Conservation (phyloP, 92 coral and sea anemone species). For the Galaxea fascicularis region DNA sequence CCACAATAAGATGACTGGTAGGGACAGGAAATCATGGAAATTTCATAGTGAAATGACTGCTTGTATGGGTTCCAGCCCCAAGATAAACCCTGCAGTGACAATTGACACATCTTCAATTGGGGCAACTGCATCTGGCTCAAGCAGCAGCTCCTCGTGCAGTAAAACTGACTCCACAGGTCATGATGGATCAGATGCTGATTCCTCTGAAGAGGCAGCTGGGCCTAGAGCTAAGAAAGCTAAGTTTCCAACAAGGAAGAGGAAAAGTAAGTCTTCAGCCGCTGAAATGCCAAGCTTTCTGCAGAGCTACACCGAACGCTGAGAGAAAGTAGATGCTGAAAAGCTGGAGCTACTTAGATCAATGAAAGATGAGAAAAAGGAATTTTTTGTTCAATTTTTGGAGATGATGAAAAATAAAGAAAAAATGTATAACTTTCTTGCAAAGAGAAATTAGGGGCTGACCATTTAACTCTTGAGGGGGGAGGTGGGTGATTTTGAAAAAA, state of each 20-base stretch:
- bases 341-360: conserved; percentile 31
- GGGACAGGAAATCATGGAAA: conserved; percentile 64
- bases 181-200: conserved; percentile 39
- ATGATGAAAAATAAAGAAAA: conserved; percentile 16
- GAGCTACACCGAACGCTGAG: conserved; percentile 46
- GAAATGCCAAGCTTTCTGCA: conserved; percentile 51
- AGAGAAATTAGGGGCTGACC: too few species aligned
- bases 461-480: too few species aligned
- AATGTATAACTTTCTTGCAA: too few species aligned
- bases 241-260: conserved; percentile 53
- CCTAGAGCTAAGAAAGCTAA: conserved; percentile 17
- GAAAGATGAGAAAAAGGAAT: conserved; percentile 53
- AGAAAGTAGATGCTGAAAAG: conserved; percentile 66
- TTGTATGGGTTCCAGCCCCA: conserved; percentile 67
- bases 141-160: conserved; percentile 25
- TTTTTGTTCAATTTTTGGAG: conserved; percentile 41
- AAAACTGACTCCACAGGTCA: not conserved
- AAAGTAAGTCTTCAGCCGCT: conserved; percentile 56
- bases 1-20: conserved; percentile 62
- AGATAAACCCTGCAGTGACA: conserved; percentile 70
- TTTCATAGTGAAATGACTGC: conserved; percentile 54
- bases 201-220: conserved; percentile 49
- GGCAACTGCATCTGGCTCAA: not conserved
- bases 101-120: conserved; percentile 43
- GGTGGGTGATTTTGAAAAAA: too few species aligned